Base-by-base conservation (phyloP, 30 jellyfish, hydroid and myxozoan species). In the Hydractinia echinata region DNA sequence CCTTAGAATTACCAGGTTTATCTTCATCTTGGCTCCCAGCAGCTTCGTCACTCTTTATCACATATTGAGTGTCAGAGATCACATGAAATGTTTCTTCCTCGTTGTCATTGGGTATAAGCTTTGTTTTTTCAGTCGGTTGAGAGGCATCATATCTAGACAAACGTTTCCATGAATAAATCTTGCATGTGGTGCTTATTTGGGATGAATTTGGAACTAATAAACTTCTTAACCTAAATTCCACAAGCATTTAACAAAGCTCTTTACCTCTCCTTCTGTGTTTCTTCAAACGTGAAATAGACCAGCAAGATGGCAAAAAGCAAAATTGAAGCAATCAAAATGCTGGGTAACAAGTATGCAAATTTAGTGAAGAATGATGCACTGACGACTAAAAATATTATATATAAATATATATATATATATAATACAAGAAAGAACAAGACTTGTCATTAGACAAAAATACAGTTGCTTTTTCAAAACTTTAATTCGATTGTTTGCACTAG, bases 261-360 rank as follows among this genome's bases (percentile, higher is more conserved):
- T 4, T 64, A 82, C 96, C 88, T 84, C 15, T 67, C 62, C 54
- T 60, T 69, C 49, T 64, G 88, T 21, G 97, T 90, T 82, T 90
- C 97, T 52, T 85, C 95, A 48, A 90, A 85, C 16, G 70, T 66
- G 62, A 86, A 66, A 53, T 20, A 90, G n/a, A 86, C 83, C 39
- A 88, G 86, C 3, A 90, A 55, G 66, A 90, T 90, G 48, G 97
- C 62, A 7, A 85, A 54, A 70, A 90, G 84, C 53, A 90, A 81
- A 8, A 85, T 60, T 7, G 66, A 14, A 0, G 97, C 77, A 7
- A 90, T 71, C 14, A 85, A 76, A 16, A 86, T n/a, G 71, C 95
- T 90, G 54, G 97, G 97, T 58, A 90, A 77, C 3, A 90, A 72
- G 70, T 77, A 90, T 21, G 71, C 78, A 82, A 83, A 90, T 79